Conservation (phyloP, 1,140 invertebrate species). For the Campodea augens region DNA sequence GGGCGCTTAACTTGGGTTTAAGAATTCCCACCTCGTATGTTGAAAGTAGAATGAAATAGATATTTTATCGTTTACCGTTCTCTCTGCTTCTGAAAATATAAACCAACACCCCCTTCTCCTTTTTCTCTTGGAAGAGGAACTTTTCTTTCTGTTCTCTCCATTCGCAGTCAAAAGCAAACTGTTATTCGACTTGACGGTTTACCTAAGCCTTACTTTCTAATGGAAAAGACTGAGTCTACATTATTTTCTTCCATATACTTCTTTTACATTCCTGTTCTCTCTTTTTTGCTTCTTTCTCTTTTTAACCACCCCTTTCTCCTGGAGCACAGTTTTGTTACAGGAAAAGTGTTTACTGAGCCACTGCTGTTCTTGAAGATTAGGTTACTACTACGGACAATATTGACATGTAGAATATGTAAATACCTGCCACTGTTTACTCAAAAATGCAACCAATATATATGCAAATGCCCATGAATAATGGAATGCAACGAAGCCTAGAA, state of each 20-base stretch:
- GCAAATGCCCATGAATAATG: conserved; percentile 19
- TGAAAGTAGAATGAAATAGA: too few species aligned
- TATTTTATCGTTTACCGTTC: too few species aligned
- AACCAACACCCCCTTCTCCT: not conserved
- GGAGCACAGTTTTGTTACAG: not conserved
- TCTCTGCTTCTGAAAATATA: too few species aligned
- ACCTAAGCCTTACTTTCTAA: too few species aligned
- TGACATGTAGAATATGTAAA: conserved; percentile 19
- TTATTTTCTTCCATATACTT: not conserved
- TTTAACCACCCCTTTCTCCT: not conserved
- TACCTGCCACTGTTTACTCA: conserved; percentile 19
- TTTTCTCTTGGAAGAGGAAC: not conserved
- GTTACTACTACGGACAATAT: conserved; percentile 17
- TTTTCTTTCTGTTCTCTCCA: not conserved
- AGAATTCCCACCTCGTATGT: too few species aligned
- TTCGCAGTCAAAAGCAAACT: too few species aligned
- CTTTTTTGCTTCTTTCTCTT: not conserved
- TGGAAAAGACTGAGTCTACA: not conserved
- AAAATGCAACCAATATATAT: conserved; percentile 20
- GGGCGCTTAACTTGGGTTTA: too few species aligned
- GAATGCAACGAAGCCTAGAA: conserved; percentile 15
- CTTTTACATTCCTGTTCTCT: not conserved
- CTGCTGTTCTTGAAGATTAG: conserved; percentile 18
- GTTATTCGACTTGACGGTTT: too few species aligned
- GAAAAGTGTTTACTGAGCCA: conserved; percentile 8